Conservation (phyloP, 1,140 invertebrate genomes). For the Drosophila kikkawai region DNA sequence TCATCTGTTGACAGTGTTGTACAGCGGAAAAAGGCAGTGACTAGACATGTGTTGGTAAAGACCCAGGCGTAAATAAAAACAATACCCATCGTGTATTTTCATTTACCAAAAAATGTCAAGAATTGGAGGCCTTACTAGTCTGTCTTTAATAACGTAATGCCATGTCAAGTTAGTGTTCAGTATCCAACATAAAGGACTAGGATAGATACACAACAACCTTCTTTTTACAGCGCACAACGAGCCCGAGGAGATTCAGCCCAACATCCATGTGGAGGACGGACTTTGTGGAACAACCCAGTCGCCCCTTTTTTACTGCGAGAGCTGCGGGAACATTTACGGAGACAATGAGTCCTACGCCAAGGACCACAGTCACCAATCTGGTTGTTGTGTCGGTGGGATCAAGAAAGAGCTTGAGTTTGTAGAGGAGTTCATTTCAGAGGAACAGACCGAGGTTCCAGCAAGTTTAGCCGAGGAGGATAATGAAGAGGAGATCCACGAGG, state of each 20-base stretch:
- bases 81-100: background rate
- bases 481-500: slow-evolving; percentile 49
- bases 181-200: background rate
- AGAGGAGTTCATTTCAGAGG: slow-evolving; percentile 35
- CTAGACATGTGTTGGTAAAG: slow-evolving; percentile 1
- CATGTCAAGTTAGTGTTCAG: slow-evolving; percentile 47
- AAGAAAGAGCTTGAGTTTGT: slow-evolving; percentile 13
- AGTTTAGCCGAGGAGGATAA: slow-evolving; percentile 11
- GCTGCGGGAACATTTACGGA: slow-evolving; percentile 50
- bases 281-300: slow-evolving; percentile 19
- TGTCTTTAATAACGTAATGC: slow-evolving; percentile 20
- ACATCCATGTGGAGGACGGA: slow-evolving; percentile 52
- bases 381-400: slow-evolving; percentile 5
- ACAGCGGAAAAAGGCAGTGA: background rate
- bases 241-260: slow-evolving; percentile 1
- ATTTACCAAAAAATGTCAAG: background rate
- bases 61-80: background rate
- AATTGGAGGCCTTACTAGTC: background rate
- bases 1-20: background rate
- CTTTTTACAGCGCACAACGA: slow-evolving; percentile 9
- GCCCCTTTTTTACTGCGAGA: slow-evolving; percentile 50
- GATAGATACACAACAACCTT: background rate
- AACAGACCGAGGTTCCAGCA: background rate
- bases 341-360: slow-evolving; percentile 38
- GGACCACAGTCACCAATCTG: slow-evolving; percentile 25